These are phyloP conservation scores for Nylanderia fulva DNA, from an alignment of 1,140 invertebrate species.

Conservation along the genomic window DNA sequence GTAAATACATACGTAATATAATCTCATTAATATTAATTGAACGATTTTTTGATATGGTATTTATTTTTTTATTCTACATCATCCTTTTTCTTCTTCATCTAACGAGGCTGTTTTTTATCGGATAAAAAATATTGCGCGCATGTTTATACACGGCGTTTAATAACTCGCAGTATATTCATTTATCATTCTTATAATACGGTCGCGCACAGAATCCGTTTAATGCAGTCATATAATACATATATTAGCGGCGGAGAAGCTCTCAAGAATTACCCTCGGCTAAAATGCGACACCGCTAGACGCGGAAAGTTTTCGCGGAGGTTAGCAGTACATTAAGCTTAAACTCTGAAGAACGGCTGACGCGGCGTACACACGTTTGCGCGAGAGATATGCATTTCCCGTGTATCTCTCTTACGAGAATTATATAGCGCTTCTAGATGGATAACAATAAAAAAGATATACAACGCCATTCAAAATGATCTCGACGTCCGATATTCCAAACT, in stretches of 20 bases:
- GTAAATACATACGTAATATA: neutral
- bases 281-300: conserved; percentile 37
- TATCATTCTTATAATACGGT: conserved; percentile 45
- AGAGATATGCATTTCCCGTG: conserved; percentile 55
- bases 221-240: conserved; percentile 57
- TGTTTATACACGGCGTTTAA: conserved; percentile 22
- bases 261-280: conserved; percentile 50
- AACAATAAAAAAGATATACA: conserved; percentile 50
- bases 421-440: conserved; percentile 16
- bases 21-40: neutral
- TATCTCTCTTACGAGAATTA: conserved; percentile 34
- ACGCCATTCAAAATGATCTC: conserved; percentile 38
- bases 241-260: conserved; percentile 37
- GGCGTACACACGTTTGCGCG: conserved; percentile 38
- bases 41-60: neutral
- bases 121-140: neutral
- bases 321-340: conserved; percentile 61
- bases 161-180: conserved; percentile 37
- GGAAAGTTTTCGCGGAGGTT: conserved; percentile 60
- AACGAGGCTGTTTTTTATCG: conserved; percentile 35
- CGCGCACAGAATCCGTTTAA: conserved; percentile 39
- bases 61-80: neutral
- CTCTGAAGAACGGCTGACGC: conserved; percentile 56
- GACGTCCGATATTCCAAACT: conserved; percentile 19
- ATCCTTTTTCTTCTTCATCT: neutral